Evolutionary conservation across 2,888 invertebrate species (phyloP), one percentile per base, ranked within the genome.

Genomic region (Lycia hirtaria): DNA sequence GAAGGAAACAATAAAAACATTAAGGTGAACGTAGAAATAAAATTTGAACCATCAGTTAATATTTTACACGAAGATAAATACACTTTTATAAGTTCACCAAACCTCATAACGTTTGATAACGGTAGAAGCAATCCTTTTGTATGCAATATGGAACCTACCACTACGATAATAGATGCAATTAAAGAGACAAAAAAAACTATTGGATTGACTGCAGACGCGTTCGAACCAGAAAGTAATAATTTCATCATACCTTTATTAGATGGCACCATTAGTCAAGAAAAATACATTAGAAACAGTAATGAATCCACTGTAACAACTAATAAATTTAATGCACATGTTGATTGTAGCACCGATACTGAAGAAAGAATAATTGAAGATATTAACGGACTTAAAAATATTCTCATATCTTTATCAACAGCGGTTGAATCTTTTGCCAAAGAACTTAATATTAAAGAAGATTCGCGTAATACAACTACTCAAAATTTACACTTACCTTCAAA

Each of bases 181-280:
- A 12, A 15, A 26, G 22, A 22, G 14, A 40, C 30, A 33, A 30
- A 54, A 32, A 26, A 26, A 24, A 17, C 9, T 4, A 28, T 55
- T 45, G 28, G 48, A 12, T 33, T 17, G 10, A 37, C 10, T 9
- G 51, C 20, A 26, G 26, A 52, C 12, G 38, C 37, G 45, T 51
- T 1, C 3, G 17, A 26, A 26, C 5, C 49, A 38, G 43, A 67
- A 28, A 54, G 28, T 19, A 53, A 56, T 19, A 70, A 75, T 19
- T 75, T 80, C 63, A 76, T 86, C 24, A 81, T 87, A 59, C 76
- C 85, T 7, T 38, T 88, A 60, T 74, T 87, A 30, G 87, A 88
- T 60, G 75, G 78, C 12, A 74, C 86, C 33, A 64, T 65, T 1
- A 87, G 83, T 60, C 78, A 85, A 67, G 58, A 69, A 7, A 81